Conservation (phyloP, 2,888 invertebrate genomes). For the Galerucella nymphaeae region DNA sequence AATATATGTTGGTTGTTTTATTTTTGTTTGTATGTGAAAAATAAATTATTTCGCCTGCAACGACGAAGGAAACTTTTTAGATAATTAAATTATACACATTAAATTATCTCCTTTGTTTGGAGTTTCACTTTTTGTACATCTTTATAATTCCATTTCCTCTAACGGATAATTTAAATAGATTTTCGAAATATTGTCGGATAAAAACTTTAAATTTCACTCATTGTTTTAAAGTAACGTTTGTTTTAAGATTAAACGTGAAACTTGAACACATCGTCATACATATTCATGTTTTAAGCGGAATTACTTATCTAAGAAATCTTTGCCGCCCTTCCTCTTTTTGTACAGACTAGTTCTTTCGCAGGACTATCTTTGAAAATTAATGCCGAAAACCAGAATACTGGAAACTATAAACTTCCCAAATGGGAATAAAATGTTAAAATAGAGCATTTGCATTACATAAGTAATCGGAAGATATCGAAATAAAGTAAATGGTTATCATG, state of each 20-base stretch:
- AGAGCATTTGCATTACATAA: slow-evolving; percentile 56
- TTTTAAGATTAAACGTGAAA: slow-evolving; percentile 56
- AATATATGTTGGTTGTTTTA: too few relatives aligned
- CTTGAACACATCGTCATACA: slow-evolving; percentile 58
- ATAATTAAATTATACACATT: too few relatives aligned
- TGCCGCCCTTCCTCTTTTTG: slow-evolving; percentile 50
- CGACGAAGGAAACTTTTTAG: too few relatives aligned
- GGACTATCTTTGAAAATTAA: slow-evolving; percentile 57
- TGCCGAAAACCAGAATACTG: slow-evolving; percentile 55
- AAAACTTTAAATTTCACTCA: background rate
- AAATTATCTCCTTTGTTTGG: too few relatives aligned
- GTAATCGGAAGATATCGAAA: slow-evolving; percentile 38
- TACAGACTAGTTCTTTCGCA: slow-evolving; percentile 46
- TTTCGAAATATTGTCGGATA: too few relatives aligned
- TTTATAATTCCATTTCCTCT: too few relatives aligned
- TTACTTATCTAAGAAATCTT: slow-evolving; percentile 58
- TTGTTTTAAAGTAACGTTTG: slow-evolving; percentile 51
- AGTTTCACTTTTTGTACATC: too few relatives aligned
- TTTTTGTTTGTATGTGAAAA: too few relatives aligned
- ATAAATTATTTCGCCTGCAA: too few relatives aligned
- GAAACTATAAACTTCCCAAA: slow-evolving; percentile 61
- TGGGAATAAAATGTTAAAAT: slow-evolving; percentile 61
- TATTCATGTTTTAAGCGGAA: slow-evolving; percentile 56
- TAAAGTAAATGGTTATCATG: slow-evolving; percentile 33
- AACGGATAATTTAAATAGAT: too few relatives aligned